Conservation (phyloP, 1,140 invertebrate genomes). For the Sycophila sp. region DNA sequence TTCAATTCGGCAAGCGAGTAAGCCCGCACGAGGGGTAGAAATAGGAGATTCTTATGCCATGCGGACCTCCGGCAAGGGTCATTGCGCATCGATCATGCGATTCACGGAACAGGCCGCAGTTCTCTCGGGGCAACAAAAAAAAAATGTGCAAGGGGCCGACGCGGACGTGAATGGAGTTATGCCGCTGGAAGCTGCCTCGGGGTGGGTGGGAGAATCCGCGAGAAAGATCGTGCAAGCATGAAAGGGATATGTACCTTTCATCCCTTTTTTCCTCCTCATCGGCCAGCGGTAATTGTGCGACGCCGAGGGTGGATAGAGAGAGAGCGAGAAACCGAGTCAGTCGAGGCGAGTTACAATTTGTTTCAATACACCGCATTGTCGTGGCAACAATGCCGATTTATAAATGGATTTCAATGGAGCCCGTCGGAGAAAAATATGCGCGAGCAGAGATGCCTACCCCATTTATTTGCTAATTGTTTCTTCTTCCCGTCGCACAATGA, state of each 20-base stretch:
- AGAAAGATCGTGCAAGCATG: background rate
- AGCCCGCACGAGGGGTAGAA: too few species aligned
- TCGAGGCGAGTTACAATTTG: too few species aligned
- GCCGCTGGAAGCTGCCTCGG: conserved; percentile 1
- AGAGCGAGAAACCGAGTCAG: too few species aligned
- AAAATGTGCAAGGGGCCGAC: background rate
- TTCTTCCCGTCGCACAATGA: background rate
- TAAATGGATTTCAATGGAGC: conserved; percentile 14
- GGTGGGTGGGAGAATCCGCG: background rate
- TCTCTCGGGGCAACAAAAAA: background rate
- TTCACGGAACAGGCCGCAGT: background rate
- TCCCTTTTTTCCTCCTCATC: background rate
- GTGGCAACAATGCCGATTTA: conserved; percentile 1
- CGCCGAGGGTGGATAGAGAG: conserved; percentile 21
- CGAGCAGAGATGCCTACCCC: background rate
- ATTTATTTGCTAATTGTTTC: conserved; percentile 28
- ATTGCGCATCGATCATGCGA: conserved; percentile 38
- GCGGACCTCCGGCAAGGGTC: conserved; percentile 13
- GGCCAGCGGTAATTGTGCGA: conserved; percentile 33
- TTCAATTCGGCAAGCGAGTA: too few species aligned
- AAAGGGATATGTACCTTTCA: conserved; percentile 15
- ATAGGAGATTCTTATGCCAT: too few species aligned
- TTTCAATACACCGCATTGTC: conserved; percentile 31
- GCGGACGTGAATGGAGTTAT: conserved; percentile 27
- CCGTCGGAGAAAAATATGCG: conserved; percentile 2